Base-by-base conservation (phyloP, 53 echinoderm and acorn worm genomes). In the Astropecten irregularis region DNA sequence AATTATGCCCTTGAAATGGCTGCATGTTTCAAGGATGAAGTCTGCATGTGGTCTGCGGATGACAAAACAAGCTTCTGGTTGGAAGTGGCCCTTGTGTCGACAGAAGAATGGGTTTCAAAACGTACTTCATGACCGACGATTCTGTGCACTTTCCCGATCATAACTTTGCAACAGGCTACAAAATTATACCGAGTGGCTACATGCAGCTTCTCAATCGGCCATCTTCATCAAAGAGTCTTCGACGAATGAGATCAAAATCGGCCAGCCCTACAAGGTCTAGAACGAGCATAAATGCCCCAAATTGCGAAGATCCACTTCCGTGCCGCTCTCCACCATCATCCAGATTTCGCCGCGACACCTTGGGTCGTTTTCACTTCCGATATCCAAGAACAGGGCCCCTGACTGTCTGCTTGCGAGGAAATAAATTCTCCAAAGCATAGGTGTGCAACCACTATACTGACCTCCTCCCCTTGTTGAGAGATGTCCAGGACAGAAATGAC, bases 381-480 rank as follows among this genome's bases (percentile, higher is more conserved):
- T 50, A 49, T 72, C 73, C 73, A 25, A 50, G 53, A 49, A 72
- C 73, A 21, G 79, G 61, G 1, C 11, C 40, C 16, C 11, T 77
- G 16, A 77, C 77, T 7, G 18, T 77, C 27, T 61, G 59, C 22
- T 27, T 60, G 25, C 11, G 77, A 30, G 77, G 77, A 5, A 77
- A 77, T 25, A 40, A 77, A 30, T 59, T 77, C 44, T 61, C 15
- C 60, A 39, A 61, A 1, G 60, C 62, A 13, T 60, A 60, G 0
- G 59, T 60, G 0, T 77, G 61, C 47, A 59, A 77, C 46, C 79
- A 77, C 44, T 61, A 77, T 40, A 35, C 58, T 19, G 79, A 77
- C 21, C 28, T 77, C n/a, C 25, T 25, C 9, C 60, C 79, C 2
- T 27, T 77, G 31, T 10, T 77, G 13, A 40, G 42, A 13, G 44